phyloP scores from a whole-genome alignment of 2,797 vertebrate genomes.

The Syngnathus acus region DNA sequence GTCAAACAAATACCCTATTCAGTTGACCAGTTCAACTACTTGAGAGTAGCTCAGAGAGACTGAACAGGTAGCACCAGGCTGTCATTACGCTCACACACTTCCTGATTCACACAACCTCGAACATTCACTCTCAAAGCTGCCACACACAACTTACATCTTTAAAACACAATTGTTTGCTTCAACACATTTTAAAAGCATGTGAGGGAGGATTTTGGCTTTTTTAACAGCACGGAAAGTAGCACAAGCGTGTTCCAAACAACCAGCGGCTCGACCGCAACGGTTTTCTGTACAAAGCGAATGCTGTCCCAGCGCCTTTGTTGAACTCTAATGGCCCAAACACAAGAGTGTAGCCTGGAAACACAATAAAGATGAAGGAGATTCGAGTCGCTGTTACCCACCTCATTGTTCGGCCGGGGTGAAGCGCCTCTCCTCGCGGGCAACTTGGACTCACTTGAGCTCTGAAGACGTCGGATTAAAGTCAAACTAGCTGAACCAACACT shows the following conservation, averaged over 20 bases:
- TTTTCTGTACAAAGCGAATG: not conserved
- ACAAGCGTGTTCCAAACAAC: not conserved
- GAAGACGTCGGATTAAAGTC: constrained; percentile 34
- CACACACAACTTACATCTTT: not conserved
- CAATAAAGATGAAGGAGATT: constrained; percentile 55
- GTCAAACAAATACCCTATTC: not conserved
- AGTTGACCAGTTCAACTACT: constrained; percentile 20
- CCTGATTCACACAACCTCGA: not conserved
- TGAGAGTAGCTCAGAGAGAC: not conserved
- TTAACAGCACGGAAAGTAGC: not conserved
- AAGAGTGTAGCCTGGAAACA: constrained; percentile 40
- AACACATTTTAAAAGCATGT: not conserved
- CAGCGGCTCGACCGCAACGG: not conserved
- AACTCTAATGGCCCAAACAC: constrained; percentile 33
- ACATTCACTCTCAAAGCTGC: not conserved
- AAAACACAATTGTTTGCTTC: not conserved
- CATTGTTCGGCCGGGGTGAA: constrained; percentile 73
- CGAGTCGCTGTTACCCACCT: constrained; percentile 68
- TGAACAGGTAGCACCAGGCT: constrained; percentile 7
- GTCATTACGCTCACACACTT: not conserved
- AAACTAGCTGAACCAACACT: constrained; percentile 22
- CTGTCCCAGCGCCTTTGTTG: constrained; percentile 14
- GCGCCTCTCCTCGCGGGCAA: constrained; percentile 57
- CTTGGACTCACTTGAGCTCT: constrained; percentile 51
- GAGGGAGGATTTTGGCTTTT: not conserved